Evolutionary conservation across 92 coral and sea anemone species (phyloP).

Genomic region (Siderastrea radians): DNA sequence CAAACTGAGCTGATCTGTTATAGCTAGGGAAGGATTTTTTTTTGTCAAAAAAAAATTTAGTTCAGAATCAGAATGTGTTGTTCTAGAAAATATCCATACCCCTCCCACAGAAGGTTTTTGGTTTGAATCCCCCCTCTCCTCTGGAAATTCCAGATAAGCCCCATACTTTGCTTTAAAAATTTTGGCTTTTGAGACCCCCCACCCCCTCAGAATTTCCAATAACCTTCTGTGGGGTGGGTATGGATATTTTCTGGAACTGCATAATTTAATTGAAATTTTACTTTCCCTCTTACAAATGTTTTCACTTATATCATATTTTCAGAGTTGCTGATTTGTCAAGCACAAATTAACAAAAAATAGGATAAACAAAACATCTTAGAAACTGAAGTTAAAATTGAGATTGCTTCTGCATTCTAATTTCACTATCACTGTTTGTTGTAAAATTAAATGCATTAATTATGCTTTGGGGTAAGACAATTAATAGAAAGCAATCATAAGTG

Average conservation of each 20-base stretch:
- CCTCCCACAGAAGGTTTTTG: too few species aligned
- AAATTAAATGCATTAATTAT: conserved; percentile 12
- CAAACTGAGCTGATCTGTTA: background rate
- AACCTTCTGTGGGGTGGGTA: too few species aligned
- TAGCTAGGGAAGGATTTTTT: background rate
- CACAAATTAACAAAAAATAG: conserved; percentile 3
- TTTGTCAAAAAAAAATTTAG: background rate
- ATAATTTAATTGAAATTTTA: background rate
- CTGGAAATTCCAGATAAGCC: too few species aligned
- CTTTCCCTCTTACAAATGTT: background rate
- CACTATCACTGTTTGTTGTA: conserved; percentile 6
- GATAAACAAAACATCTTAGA: conserved; percentile 5
- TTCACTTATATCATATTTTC: conserved; percentile 9
- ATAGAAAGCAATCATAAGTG: background rate
- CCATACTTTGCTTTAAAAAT: too few species aligned
- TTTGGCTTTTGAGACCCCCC: too few species aligned
- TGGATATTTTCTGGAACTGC: too few species aligned
- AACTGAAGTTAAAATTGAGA: background rate
- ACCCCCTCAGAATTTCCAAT: too few species aligned
- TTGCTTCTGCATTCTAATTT: conserved; percentile 4
- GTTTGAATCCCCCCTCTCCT: too few species aligned
- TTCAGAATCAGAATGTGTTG: background rate
- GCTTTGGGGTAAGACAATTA: background rate
- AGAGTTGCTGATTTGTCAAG: background rate
- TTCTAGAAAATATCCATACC: background rate